Evolutionary conservation across 2,888 invertebrate species (phyloP).

Genomic region (Glomeris marginata): DNA sequence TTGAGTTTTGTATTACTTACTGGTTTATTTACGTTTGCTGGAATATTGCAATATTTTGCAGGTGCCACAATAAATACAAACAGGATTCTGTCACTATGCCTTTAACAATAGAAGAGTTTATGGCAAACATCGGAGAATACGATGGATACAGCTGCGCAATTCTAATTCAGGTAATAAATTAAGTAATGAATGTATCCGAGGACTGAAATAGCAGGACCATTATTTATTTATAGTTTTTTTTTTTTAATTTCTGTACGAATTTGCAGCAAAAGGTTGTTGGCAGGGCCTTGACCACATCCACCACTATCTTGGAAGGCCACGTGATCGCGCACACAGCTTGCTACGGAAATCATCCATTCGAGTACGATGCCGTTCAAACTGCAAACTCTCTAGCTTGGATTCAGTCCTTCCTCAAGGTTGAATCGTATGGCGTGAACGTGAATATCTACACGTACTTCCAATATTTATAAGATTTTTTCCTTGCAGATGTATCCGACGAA

Average conservation of each 20-base stretch:
- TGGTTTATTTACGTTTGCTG: not conserved
- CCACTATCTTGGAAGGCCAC: slow-evolving; percentile 8
- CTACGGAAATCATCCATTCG: slow-evolving; percentile 8
- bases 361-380: slow-evolving; percentile 9
- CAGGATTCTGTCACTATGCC: slow-evolving; percentile 11
- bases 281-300: slow-evolving; percentile 7
- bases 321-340: slow-evolving; percentile 11
- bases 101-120: slow-evolving; percentile 9
- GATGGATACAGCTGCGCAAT: slow-evolving; percentile 11
- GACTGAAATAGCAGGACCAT: too few relatives aligned
- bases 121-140: slow-evolving; percentile 11
- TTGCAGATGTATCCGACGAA: slow-evolving; percentile 8
- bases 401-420: slow-evolving; percentile 9
- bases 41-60: not conserved
- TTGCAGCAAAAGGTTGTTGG: slow-evolving; percentile 7
- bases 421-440: too few relatives aligned
- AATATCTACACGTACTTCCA: too few relatives aligned
- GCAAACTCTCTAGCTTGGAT: slow-evolving; percentile 7
- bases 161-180: slow-evolving; percentile 8
- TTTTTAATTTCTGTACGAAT: not conserved
- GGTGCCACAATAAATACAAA: slow-evolving; percentile 11
- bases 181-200: not conserved
- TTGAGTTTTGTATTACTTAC: too few relatives aligned
- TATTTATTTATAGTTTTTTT: not conserved
- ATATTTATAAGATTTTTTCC: too few relatives aligned